Evolutionary conservation across 2,113 vertebrate genomes (phyloP).

Genomic region (Paramisgurnus dabryanus): DNA sequence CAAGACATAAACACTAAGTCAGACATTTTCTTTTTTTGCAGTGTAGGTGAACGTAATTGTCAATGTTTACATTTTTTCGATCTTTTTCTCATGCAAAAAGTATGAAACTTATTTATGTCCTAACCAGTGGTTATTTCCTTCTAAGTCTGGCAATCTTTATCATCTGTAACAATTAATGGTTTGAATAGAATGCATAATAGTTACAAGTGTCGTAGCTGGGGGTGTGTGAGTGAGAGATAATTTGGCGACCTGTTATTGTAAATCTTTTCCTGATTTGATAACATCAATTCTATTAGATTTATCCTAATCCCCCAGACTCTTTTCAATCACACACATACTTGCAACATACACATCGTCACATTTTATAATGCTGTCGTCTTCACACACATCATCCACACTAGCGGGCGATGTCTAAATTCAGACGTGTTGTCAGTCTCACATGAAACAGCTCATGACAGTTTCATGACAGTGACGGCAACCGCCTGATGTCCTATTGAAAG

Average conservation of each 20-base stretch:
- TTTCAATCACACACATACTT: background rate
- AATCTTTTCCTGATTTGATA: background rate
- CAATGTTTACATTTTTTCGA: no score
- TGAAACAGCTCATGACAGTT: constrained; percentile 9
- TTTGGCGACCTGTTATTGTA: no score
- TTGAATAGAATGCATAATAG: background rate
- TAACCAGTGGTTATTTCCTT: no score
- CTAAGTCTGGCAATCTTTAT: no score
- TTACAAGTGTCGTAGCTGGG: no score
- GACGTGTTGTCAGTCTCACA: constrained; percentile 4
- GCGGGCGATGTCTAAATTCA: constrained; percentile 20
- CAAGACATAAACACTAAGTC: no score
- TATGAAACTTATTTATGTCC: no score
- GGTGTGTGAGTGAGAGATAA: background rate
- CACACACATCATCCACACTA: background rate
- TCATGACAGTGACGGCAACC: constrained; percentile 3
- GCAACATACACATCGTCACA: background rate
- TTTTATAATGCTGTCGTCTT: background rate
- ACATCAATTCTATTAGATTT: background rate
- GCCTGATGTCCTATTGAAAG: constrained; percentile 2
- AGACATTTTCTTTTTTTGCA: no score
- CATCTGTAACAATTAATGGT: no score
- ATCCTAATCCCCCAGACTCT: background rate
- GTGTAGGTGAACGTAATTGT: no score
- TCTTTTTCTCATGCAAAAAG: no score